Evolutionary conservation across 1,140 invertebrate species (phyloP).

Genomic region (Bombus fervidus): DNA sequence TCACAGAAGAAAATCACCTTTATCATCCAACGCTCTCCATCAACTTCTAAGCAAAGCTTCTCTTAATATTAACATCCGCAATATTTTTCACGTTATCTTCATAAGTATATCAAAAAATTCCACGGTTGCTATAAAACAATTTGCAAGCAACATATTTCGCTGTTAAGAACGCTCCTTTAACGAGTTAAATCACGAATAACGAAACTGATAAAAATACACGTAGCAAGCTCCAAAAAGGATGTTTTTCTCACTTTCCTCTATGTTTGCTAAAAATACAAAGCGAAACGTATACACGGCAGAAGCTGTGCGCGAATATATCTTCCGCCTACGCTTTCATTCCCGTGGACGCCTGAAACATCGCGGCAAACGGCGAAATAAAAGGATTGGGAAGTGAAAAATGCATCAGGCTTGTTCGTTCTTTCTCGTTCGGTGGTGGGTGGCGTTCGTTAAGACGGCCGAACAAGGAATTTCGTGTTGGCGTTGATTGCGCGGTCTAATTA

Average conservation of each 20-base stretch:
- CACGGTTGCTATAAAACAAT: neutral
- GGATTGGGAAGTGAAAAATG: conserved; percentile 15
- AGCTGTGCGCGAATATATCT: neutral
- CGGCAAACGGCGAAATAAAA: neutral
- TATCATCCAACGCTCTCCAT: no score
- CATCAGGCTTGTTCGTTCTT: conserved; percentile 14
- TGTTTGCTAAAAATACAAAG: neutral
- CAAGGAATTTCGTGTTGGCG: conserved; percentile 54
- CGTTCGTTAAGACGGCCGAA: conserved; percentile 58
- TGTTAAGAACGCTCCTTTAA: no score
- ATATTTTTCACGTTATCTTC: neutral
- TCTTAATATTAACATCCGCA: neutral
- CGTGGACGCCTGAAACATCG: neutral
- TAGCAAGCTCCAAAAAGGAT: neutral
- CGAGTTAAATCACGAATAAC: neutral
- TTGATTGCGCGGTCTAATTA: conserved; percentile 66
- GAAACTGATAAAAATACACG: neutral
- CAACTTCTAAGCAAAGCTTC: no score
- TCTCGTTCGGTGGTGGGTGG: conserved; percentile 30
- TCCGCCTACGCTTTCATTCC: neutral
- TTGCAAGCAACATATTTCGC: no score
- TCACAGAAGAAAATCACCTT: no score
- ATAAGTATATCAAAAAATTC: neutral
- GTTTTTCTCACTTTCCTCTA: neutral
- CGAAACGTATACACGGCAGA: neutral